phyloP scores from a whole-genome alignment of 2,888 invertebrate genomes.

The Timema podura region DNA sequence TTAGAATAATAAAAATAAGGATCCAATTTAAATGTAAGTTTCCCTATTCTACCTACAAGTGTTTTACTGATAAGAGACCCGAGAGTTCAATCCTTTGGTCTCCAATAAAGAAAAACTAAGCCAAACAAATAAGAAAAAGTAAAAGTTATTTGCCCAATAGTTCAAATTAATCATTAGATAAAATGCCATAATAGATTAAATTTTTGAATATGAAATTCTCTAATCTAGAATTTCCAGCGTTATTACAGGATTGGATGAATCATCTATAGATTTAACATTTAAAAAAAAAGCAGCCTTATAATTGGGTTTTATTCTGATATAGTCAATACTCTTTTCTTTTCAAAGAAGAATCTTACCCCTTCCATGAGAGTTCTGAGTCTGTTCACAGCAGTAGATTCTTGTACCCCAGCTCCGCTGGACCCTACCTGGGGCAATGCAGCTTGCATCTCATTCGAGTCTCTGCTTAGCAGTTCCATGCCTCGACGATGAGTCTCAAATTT shows the following conservation, averaged over 20 bases:
- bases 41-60: no score
- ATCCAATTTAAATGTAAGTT: no score
- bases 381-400: slow-evolving; percentile 58
- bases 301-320: not conserved
- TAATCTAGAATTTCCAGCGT: no score
- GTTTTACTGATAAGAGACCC: no score
- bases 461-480: slow-evolving; percentile 78
- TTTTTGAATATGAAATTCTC: not conserved
- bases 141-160: no score
- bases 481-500: slow-evolving; percentile 75
- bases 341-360: slow-evolving; percentile 48
- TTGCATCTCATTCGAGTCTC: slow-evolving; percentile 44
- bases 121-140: no score
- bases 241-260: no score
- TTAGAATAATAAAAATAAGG: no score
- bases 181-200: not conserved
- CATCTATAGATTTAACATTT: no score
- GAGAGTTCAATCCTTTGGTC: no score
- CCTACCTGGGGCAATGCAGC: slow-evolving; percentile 49
- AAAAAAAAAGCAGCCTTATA: not conserved
- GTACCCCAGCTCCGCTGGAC: slow-evolving; percentile 44
- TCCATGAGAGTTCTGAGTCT: slow-evolving; percentile 75
- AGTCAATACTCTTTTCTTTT: no score
- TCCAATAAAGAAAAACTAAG: no score
- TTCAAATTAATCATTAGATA: slow-evolving; percentile 15